Evolutionary conservation across 2,797 vertebrate species (phyloP).

Genomic region (Amphiprion clarkii): DNA sequence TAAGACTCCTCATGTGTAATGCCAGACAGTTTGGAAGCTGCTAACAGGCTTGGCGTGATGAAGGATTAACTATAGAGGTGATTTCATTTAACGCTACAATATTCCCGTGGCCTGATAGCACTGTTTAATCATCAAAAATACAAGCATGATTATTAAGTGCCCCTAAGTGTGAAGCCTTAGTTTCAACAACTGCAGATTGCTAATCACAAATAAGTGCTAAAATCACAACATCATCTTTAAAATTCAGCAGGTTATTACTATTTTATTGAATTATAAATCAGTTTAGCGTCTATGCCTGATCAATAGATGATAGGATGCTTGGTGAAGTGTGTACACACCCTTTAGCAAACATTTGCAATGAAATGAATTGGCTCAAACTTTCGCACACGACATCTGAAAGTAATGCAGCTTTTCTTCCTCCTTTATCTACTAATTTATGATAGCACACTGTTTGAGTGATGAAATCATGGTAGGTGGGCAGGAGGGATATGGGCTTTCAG

Average conservation of each 20-base stretch:
- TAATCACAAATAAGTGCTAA: constrained; percentile 15
- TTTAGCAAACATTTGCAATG: background rate
- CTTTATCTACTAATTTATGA: constrained; percentile 72
- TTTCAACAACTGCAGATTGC: constrained; percentile 22
- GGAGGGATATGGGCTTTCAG: constrained; percentile 81
- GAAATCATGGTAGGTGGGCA: constrained; percentile 80
- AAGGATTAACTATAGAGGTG: constrained; percentile 53
- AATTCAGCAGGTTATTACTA: background rate
- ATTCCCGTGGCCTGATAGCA: constrained; percentile 31
- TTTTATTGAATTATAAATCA: constrained; percentile 22
- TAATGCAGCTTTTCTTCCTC: constrained; percentile 43
- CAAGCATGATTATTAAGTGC: constrained; percentile 42
- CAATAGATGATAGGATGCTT: background rate
- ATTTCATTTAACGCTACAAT: constrained; percentile 51
- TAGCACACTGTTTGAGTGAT: constrained; percentile 73
- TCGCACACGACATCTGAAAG: constrained; percentile 27
- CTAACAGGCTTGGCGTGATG: constrained; percentile 52
- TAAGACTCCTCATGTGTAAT: constrained; percentile 64
- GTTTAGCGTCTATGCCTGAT: background rate
- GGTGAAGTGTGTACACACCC: background rate
- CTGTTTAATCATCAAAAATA: constrained; percentile 31
- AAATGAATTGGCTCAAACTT: constrained; percentile 15
- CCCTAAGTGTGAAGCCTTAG: constrained; percentile 19
- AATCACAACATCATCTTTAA: constrained; percentile 10
- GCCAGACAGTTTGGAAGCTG: constrained; percentile 61